Conservation (phyloP, 2,113 vertebrate genomes). For the Sinocyclocheilus anophthalmus region DNA sequence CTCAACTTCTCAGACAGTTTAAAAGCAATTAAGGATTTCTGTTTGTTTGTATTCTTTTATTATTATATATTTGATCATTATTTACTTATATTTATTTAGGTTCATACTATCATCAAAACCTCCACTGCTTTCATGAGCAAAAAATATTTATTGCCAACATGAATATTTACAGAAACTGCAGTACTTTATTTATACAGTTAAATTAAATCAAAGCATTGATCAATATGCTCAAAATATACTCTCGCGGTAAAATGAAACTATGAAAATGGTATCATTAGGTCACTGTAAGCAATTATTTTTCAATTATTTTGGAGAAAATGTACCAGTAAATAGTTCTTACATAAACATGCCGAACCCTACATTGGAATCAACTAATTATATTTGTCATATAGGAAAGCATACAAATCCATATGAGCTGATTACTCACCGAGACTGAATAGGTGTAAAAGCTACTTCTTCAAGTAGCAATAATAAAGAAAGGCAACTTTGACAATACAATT, state of each 20-base stretch:
- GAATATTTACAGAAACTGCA: background rate
- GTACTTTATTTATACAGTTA: no score
- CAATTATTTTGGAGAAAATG: background rate
- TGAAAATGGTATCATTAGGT: background rate
- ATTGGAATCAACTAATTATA: no score
- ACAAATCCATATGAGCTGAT: background rate
- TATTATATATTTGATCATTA: background rate
- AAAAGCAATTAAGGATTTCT: background rate
- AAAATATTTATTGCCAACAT: background rate
- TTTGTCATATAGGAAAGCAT: background rate
- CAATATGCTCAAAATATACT: background rate
- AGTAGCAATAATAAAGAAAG: background rate
- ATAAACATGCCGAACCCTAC: no score
- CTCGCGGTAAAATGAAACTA: background rate
- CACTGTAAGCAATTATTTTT: background rate
- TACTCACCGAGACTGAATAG: background rate
- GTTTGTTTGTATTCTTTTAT: background rate
- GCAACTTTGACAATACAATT: background rate
- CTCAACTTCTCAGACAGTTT: background rate
- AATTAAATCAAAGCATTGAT: background rate
- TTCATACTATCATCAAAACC: background rate
- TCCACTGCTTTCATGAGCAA: background rate
- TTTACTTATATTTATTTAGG: background rate
- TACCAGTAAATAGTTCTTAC: background rate
- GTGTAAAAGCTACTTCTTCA: background rate